phyloP scores from a whole-genome alignment of 2,797 vertebrate species.

The Merluccius polli region DNA sequence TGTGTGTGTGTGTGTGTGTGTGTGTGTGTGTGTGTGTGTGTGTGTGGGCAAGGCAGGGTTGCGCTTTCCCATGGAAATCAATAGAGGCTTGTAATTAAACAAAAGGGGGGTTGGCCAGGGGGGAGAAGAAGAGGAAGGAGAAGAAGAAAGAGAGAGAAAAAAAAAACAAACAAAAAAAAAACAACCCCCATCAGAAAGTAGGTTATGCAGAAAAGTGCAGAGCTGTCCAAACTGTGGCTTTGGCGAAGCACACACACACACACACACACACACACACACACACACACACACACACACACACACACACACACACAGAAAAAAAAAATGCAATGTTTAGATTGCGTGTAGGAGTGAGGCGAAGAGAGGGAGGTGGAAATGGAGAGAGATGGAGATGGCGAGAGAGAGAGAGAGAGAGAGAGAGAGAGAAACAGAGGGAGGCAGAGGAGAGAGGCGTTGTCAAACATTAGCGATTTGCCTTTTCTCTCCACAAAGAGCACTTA shows the following conservation, averaged over 20 bases:
- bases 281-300: no score
- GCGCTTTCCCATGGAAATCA: slow-evolving; percentile 84
- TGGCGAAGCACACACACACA: slow-evolving; percentile 56
- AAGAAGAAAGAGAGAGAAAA: slow-evolving; percentile 12
- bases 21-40: slow-evolving; percentile 2
- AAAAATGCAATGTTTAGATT: slow-evolving; percentile 64
- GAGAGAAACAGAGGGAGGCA: slow-evolving; percentile 14
- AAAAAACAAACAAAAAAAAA: slow-evolving; percentile 33
- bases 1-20: slow-evolving; percentile 16
- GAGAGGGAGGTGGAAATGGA: slow-evolving; percentile 19
- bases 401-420: slow-evolving; percentile 7
- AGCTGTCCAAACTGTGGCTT: slow-evolving; percentile 73
- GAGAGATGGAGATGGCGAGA: slow-evolving; percentile 16
- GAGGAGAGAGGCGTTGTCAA: slow-evolving; percentile 41
- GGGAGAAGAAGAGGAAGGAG: not conserved
- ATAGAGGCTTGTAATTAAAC: slow-evolving; percentile 83
- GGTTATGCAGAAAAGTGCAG: slow-evolving; percentile 76
- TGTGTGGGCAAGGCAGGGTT: slow-evolving; percentile 51
- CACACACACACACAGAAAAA: no score
- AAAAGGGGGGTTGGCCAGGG: slow-evolving; percentile 72
- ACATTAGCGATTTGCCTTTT: slow-evolving; percentile 45
- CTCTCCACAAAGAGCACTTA: slow-evolving; percentile 46
- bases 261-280: no score
- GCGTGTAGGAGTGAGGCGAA: slow-evolving; percentile 25
- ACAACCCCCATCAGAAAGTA: slow-evolving; percentile 71